Conservation (phyloP, 2,113 vertebrate genomes). For the Nesoenas mayeri region DNA sequence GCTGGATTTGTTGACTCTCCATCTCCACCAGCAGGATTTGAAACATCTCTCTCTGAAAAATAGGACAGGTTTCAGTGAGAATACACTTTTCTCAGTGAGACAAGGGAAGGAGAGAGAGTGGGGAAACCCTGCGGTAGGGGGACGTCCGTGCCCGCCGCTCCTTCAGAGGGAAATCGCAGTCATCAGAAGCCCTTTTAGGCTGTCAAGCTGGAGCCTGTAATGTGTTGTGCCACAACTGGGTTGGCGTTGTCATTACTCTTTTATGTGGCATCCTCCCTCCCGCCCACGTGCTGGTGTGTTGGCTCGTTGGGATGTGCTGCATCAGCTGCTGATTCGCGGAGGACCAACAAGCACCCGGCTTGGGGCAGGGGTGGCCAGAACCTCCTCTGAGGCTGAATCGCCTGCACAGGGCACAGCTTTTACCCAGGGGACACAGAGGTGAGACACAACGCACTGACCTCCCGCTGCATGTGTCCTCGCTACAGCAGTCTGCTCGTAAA, state of each 20-base stretch:
- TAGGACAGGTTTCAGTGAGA: not conserved
- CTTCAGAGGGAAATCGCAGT: not conserved
- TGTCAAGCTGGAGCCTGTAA: not conserved
- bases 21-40: not conserved
- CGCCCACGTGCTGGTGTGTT: fast-evolving
- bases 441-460: fast-evolving
- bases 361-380: not conserved
- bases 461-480: fast-evolving
- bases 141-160: fast-evolving
- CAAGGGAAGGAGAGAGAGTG: not conserved
- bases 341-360: fast-evolving
- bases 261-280: not conserved
- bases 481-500: not conserved
- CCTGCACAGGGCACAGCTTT: not conserved
- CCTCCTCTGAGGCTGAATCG: not conserved
- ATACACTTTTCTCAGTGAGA: fast-evolving
- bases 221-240: not conserved
- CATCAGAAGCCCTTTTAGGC: not conserved
- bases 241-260: not conserved
- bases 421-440: fast-evolving
- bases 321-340: fast-evolving
- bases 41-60: not conserved
- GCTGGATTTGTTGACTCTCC: not conserved
- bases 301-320: not conserved
- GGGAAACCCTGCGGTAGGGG: not conserved